These are phyloP conservation scores for Gobio occitaniae DNA, from an alignment of 2,797 vertebrate genomes.

Conservation along the genomic window DNA sequence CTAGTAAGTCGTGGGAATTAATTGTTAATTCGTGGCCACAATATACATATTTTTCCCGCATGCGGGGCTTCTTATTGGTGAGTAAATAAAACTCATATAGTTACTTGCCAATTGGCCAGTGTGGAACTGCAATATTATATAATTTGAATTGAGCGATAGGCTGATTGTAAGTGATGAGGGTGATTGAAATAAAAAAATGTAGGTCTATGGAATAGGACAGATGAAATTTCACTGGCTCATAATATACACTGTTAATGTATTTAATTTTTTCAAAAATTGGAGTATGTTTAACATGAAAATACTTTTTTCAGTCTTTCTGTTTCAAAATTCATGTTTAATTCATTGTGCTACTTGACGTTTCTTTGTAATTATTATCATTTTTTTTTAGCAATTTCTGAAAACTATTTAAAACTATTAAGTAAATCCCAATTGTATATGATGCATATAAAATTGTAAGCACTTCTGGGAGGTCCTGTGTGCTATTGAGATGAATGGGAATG, in stretches of 20 bases:
- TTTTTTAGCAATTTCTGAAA: neutral
- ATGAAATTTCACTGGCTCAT: neutral
- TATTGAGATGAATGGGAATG: neutral
- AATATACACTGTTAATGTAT: neutral
- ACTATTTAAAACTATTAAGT: neutral
- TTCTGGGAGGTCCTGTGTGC: neutral
- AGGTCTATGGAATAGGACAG: too few relatives aligned
- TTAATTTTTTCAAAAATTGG: neutral
- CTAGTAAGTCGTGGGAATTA: neutral
- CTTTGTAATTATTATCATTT: neutral
- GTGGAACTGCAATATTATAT: neutral
- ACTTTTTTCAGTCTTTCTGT: too few relatives aligned
- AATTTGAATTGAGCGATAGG: neutral
- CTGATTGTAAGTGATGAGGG: neutral
- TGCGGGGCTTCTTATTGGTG: neutral
- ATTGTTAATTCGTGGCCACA: neutral
- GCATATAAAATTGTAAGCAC: neutral
- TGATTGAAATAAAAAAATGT: too few relatives aligned
- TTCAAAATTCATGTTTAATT: neutral
- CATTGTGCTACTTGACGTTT: neutral
- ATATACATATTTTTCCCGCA: neutral
- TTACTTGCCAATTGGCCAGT: constrained; percentile 1
- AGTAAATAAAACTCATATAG: neutral
- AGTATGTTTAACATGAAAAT: neutral
- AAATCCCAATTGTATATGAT: neutral